phyloP scores from a whole-genome alignment of 2,888 invertebrate genomes.

The Eudemis profundana region DNA sequence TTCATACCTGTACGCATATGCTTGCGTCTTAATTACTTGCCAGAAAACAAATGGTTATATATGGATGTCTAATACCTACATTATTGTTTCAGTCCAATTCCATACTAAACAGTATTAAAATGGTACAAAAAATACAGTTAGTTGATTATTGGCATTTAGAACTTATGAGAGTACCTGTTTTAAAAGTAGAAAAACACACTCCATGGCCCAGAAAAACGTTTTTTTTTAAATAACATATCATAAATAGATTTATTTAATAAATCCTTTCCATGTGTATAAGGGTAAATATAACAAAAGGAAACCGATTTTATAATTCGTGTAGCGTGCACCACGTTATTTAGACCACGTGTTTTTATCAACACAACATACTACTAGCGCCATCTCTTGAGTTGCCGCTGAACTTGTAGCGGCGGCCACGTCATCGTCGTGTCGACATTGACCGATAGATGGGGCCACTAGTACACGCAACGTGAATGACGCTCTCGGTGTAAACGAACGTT shows the following conservation, averaged over 20 bases:
- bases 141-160: too few species aligned
- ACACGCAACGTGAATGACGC: constrained; percentile 67
- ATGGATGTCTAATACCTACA: too few species aligned
- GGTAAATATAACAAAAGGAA: background rate
- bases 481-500: constrained; percentile 83
- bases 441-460: constrained; percentile 81
- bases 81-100: too few species aligned
- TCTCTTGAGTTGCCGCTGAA: constrained; percentile 62
- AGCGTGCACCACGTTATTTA: background rate
- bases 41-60: constrained; percentile 29
- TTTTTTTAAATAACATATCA: too few species aligned
- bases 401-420: constrained; percentile 61
- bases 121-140: too few species aligned
- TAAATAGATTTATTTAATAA: too few species aligned
- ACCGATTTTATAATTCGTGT: background rate
- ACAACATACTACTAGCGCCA: constrained; percentile 64
- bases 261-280: too few species aligned
- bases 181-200: too few species aligned
- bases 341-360: constrained; percentile 42
- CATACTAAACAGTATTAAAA: too few species aligned
- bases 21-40: constrained; percentile 41
- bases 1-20: constrained; percentile 48
- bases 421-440: constrained; percentile 83
- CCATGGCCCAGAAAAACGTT: too few species aligned
- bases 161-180: too few species aligned